phyloP scores from a whole-genome alignment of 2,113 vertebrate species.

The Ammospiza nelsoni region DNA sequence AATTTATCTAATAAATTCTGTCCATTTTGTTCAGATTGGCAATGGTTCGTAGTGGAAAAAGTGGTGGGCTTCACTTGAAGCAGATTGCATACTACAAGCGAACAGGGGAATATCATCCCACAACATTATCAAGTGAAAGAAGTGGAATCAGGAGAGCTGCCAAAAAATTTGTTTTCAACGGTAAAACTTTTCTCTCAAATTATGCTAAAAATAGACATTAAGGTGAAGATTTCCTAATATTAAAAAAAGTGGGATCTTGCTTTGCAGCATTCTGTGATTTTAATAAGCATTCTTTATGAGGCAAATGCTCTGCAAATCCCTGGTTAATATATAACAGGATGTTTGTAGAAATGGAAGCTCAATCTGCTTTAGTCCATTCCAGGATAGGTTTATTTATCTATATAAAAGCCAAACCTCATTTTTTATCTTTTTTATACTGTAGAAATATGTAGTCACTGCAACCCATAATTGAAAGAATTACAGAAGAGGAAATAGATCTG shows the following conservation, averaged over 20 bases:
- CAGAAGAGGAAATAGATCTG: background rate
- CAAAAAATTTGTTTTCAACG: conserved; percentile 78
- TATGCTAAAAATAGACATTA: background rate
- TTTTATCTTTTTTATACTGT: background rate
- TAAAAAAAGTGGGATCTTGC: background rate
- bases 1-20: background rate
- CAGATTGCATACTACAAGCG: conserved; percentile 77
- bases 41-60: conserved; percentile 80
- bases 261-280: background rate
- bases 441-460: background rate
- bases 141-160: conserved; percentile 81
- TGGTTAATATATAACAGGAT: background rate
- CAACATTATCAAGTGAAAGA: conserved; percentile 75
- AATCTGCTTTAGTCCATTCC: background rate
- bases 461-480: background rate
- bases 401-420: background rate
- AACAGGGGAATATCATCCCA: conserved; percentile 76
- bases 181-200: conserved; percentile 33
- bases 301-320: background rate
- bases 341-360: background rate
- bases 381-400: background rate
- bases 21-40: conserved; percentile 46
- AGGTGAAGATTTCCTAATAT: background rate
- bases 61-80: conserved; percentile 76
- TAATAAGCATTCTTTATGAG: background rate